Conservation (phyloP, 2,888 invertebrate species). For the Volucella bombylans region DNA sequence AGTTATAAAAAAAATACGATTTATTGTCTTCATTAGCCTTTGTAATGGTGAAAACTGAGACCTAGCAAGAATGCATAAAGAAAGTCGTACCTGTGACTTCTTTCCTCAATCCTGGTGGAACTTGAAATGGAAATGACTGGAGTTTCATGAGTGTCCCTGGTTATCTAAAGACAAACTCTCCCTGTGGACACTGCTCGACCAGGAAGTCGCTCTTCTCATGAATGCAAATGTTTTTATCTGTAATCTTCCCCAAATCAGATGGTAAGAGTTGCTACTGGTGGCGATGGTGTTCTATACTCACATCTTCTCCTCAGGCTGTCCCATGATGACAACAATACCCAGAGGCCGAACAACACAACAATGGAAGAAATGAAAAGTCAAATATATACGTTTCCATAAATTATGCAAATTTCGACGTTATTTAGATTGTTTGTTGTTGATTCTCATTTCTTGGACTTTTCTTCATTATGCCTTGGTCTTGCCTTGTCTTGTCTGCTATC, state of each 20-base stretch:
- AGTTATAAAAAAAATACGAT: conserved; percentile 17
- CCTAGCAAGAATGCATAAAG: conserved; percentile 28
- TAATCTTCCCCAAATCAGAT: conserved; percentile 23
- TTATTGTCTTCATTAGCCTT: conserved; percentile 58
- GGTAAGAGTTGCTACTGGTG: neutral
- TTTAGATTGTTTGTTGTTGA: conserved; percentile 22
- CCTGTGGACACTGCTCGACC: conserved; percentile 37
- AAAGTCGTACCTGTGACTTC: neutral
- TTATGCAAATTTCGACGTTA: conserved; percentile 52
- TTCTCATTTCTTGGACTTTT: conserved; percentile 3
- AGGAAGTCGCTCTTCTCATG: conserved; percentile 33
- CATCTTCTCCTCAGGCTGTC: neutral
- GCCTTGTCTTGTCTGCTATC: neutral
- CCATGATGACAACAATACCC: conserved; percentile 28
- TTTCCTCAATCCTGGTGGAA: neutral
- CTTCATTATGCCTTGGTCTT: conserved; percentile 28
- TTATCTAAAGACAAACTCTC: conserved; percentile 43
- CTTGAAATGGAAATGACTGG: neutral
- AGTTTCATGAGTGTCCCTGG: neutral
- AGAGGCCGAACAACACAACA: conserved; percentile 19
- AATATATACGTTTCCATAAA: conserved; percentile 50
- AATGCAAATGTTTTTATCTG: conserved; percentile 53
- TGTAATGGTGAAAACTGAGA: conserved; percentile 9
- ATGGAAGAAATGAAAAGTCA: conserved; percentile 50
- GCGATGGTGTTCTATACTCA: no score